Conservation (phyloP, 2,888 invertebrate species). For the Ceriagrion tenellum region DNA sequence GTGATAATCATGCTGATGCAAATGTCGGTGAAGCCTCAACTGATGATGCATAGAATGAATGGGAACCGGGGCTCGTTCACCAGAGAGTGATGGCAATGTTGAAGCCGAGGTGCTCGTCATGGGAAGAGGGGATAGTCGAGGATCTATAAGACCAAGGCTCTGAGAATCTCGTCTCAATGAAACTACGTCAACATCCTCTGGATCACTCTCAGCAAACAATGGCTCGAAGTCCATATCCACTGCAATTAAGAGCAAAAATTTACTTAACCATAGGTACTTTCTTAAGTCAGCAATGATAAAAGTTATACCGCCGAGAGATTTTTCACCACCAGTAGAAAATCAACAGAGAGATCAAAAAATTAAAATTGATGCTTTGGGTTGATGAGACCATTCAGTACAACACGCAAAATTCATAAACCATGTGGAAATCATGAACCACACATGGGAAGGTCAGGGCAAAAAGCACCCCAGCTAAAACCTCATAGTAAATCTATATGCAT, state of each 20-base stretch:
- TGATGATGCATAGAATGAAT: neutral
- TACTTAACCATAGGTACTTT: neutral
- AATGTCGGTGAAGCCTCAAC: slow-evolving; percentile 43
- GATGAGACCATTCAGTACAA: no score
- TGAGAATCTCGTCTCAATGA: slow-evolving; percentile 46
- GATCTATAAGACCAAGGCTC: slow-evolving; percentile 32
- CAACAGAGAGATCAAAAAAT: no score
- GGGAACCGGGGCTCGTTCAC: neutral
- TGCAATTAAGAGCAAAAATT: slow-evolving; percentile 75
- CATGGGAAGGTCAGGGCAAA: no score
- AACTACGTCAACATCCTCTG: slow-evolving; percentile 79
- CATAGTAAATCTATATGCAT: no score
- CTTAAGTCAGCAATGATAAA: no score
- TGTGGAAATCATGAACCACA: no score
- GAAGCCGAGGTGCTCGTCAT: neutral
- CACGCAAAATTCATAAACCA: no score
- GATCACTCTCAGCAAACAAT: slow-evolving; percentile 83
- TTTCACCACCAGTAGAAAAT: no score
- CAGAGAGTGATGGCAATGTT: neutral
- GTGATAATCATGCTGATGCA: slow-evolving; percentile 53
- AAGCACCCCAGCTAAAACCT: no score
- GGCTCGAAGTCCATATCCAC: slow-evolving; percentile 84
- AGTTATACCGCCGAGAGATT: no score
- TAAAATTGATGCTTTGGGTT: no score
- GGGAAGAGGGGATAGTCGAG: slow-evolving; percentile 34